Evolutionary conservation across 2,888 invertebrate species (phyloP), one percentile per base, ranked within the genome.

Genomic region (Oscheius onirici): DNA sequence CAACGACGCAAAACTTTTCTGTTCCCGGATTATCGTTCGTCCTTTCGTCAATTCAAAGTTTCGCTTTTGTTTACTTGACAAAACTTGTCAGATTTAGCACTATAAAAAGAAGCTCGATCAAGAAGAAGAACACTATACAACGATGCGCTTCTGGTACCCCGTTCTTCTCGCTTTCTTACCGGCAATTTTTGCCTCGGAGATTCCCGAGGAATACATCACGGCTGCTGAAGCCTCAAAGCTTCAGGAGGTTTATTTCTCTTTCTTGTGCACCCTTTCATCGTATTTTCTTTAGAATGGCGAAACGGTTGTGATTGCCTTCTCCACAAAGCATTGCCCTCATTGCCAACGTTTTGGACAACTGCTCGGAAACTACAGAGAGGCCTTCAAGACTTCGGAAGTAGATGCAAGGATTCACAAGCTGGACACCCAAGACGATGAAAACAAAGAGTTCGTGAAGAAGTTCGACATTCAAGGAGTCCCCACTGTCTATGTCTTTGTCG

Each of bases 401-500:
- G 46, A 24, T 1, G 68, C 58, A 17, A 57, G 44, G 34, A 17
- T 68, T 34, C 46, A 58, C 46, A 57, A 58, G 68, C 44, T 68
- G 58, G 58, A 68, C 34, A 34, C 40, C 3, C 44, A 26, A 6
- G 46, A 46, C 22, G 57, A 43, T 1, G 68, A 57, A n/a, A 58
- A 68, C 58, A 68, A 58, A 26, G 58, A 58, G 13, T 68, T 68
- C 26, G 22, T 49, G 46, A 46, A 43, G n/a, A 24, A 58, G 22
- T 44, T 43, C 22, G 28, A 57, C 10, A 68, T 68, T 20, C n/a
- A n/a, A 20, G 68, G 69, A 11, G 69, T 69, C 13, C 69, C 69
- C 17, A 60, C 69, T 28, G 28, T 69, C 40, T 69, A 61, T 26
- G 41, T 61, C n/a, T 51, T 28, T 40, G 40, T 41, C 43, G 69